Base-by-base conservation (phyloP, 2,797 vertebrate species). In the Coregonus ussuriensis region DNA sequence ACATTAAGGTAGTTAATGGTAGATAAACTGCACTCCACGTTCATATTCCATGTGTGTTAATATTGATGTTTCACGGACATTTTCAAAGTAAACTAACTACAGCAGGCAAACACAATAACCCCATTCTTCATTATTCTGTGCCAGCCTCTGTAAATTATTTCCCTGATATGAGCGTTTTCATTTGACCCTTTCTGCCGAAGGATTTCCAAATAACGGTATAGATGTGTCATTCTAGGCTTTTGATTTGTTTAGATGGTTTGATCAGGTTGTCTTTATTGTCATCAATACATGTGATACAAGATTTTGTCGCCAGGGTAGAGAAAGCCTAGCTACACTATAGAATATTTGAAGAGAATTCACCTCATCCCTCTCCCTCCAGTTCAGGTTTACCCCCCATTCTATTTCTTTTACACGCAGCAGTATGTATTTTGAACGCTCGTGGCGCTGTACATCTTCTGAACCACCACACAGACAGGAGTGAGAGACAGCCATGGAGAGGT, bases 401-500 rank as follows among this genome's bases (percentile, higher is more conserved):
- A 54, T 53, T 71, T 81, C 74, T 76, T 78, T 77, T 79, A 72
- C 78, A 78, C 80, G 79, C 79, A 82, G 93, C 81, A 93, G 85
- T 93, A 85, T 85, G 85, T 72, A 85, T 86, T 90, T 86, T 92
- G 94, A 87, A 89, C 94, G 86, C 86, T 79, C 76, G 94, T 84
- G 94, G 94, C 94, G 94, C 94, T 94, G 90, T 91, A 88, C 88
- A 85, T 89, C 90, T 76, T 89, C 87, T 68, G 85, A 74, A 53
- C 87, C 76, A 74, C 75, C 77, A 74, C 79, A 77, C 91, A 89
- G 88, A 90, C 89, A 13, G 56, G 72, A 86, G 85, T 76, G 88
- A 90, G 86, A 93, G 89, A 88, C 90, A 93, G 94, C 88, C 88
- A 94, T 94, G 93, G 93, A 94, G 91, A 92, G 93, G 85, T 86